Base-by-base conservation (phyloP, 2,113 vertebrate genomes). In the Dipodomys ordii region DNA sequence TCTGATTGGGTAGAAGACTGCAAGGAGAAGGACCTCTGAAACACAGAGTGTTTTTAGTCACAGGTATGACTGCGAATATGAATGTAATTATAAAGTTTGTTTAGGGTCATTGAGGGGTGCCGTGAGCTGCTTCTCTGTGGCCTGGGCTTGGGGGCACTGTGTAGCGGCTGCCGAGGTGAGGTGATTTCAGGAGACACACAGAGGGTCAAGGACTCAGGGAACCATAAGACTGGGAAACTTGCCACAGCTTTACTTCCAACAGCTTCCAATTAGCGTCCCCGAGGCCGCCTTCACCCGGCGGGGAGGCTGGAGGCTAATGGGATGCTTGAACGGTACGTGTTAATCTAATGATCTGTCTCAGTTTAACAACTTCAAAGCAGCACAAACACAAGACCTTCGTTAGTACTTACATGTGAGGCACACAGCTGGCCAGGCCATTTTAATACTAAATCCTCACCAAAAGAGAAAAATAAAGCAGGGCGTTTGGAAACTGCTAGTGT, bases 301-400 rank as follows among this genome's bases (percentile, higher is more conserved):
- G 93, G 93, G 68, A 16, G 32, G 22, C 60, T 68, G 74, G 49
- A 64, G 68, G 86, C 30, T 71, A 60, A 49, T 32, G 72, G 81
- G 78, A 16, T 23, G 25, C 83, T 79, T 87, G 93, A 90, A 20
- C 78, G 73, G 73, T 73, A 7, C 4, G 82, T 94, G 82, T 90
- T 90, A 85, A 92, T 93, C 88, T 84, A 74, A 90, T 82, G 79
- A 90, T 81, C 89, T 49, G 18, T 82, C 71, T 90, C 68, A 92
- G 83, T 78, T 92, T 92, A 88, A 95, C 82, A 69, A n/a, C 95
- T 95, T 96, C 95, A 93, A 95, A 95, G 93, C 23, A 18, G 77
- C 23, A 19, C 62, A 94, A 92, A 92, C 68, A 62, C 91, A 90
- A 89, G 88, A 72, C 53, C 18, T 83, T 94, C 64, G 7, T 67